Percentiles rank a stretch among this genome's conserved stretches.
Evolutionary conservation across 2,797 vertebrate genomes (phyloP).

Genomic region (Sebastes umbrosus): DNA sequence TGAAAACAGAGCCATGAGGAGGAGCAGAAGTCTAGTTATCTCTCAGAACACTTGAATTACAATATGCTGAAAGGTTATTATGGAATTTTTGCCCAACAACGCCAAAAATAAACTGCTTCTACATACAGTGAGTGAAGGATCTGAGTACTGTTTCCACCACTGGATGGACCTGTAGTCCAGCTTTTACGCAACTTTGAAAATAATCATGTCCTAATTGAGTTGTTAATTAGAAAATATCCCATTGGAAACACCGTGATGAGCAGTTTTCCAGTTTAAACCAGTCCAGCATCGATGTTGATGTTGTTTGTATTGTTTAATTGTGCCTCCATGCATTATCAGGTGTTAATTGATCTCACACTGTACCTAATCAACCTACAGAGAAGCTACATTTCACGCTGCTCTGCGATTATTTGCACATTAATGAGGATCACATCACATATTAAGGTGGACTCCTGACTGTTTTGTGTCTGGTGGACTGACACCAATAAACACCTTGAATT

Average conservation of each 20-base stretch:
- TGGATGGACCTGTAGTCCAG: not conserved
- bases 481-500: not conserved
- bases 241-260: not conserved
- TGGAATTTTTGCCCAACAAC: too few species aligned
- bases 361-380: not conserved
- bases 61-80: too few species aligned
- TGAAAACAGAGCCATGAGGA: too few species aligned
- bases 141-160: not conserved
- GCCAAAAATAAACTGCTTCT: too few species aligned
- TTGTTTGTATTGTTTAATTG: not conserved
- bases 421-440: not conserved
- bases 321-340: not conserved
- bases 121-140: not conserved
- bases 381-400: not conserved
- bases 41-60: too few species aligned
- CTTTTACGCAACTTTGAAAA: not conserved
- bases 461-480: not conserved
- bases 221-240: not conserved
- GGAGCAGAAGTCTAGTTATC: too few species aligned
- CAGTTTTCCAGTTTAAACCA: not conserved
- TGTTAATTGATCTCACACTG: not conserved
- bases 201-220: not conserved
- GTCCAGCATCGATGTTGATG: not conserved
- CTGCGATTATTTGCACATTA: not conserved
- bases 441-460: not conserved